Percentiles rank a stretch among this genome's conserved stretches.
phyloP scores from a whole-genome alignment of 92 coral and sea anemone species.

The Epizoanthus illoricatus region DNA sequence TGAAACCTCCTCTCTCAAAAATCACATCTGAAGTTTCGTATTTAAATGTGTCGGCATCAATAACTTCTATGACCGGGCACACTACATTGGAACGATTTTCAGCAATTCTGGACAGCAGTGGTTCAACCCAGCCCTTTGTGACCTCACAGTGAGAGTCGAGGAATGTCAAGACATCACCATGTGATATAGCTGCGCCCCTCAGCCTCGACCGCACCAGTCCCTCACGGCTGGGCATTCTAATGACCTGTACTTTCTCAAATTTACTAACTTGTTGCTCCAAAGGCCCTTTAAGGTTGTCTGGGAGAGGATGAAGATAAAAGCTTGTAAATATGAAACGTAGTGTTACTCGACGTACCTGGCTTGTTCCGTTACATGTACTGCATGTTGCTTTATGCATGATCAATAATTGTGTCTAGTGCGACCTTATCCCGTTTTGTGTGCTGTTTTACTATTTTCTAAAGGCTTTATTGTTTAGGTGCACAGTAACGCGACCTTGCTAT shows the following conservation, averaged over 20 bases:
- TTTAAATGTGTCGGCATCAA: slow-evolving; percentile 78
- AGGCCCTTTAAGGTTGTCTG: slow-evolving; percentile 71
- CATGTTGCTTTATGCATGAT: too few relatives aligned
- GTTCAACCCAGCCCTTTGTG: slow-evolving; percentile 89
- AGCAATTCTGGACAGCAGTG: slow-evolving; percentile 80
- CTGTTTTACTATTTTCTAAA: too few relatives aligned
- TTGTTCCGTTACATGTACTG: too few relatives aligned
- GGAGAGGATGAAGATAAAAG: too few relatives aligned
- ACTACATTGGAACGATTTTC: slow-evolving; percentile 77
- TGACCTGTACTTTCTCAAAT: slow-evolving; percentile 74
- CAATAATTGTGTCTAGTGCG: too few relatives aligned
- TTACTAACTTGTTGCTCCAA: slow-evolving; percentile 63
- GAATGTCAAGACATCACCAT: slow-evolving; percentile 79
- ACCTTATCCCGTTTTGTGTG: too few relatives aligned
- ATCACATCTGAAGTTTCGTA: slow-evolving; percentile 85
- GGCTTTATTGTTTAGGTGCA: too few relatives aligned
- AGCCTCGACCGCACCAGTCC: slow-evolving; percentile 88
- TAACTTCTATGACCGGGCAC: slow-evolving; percentile 89
- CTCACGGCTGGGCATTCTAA: slow-evolving; percentile 79
- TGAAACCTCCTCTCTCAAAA: slow-evolving; percentile 84
- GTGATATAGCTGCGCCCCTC: slow-evolving; percentile 82
- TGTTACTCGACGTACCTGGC: not conserved
- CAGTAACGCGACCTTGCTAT: too few relatives aligned
- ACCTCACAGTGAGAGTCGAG: slow-evolving; percentile 92
- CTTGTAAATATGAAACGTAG: not conserved